Evolutionary conservation across 2,797 vertebrate species (phyloP).

Genomic region (Emys orbicularis): DNA sequence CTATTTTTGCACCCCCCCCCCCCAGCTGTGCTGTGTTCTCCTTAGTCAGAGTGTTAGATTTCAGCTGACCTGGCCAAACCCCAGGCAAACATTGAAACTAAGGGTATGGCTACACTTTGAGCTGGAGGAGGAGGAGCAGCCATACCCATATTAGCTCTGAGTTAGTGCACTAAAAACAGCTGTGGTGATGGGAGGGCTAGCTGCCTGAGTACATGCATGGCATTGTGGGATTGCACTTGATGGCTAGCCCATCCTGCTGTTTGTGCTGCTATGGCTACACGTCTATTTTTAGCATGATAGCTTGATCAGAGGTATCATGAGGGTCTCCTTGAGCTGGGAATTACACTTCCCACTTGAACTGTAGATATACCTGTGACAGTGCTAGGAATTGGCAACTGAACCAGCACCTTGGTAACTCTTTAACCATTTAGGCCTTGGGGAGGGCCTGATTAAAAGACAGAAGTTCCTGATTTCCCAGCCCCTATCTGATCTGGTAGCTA

Average conservation of each 20-base stretch:
- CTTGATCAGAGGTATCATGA: not conserved
- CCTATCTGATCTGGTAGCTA: too few relatives aligned
- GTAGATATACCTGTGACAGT: too few relatives aligned
- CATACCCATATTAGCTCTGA: not conserved
- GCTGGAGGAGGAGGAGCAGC: too few relatives aligned
- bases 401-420: not conserved
- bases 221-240: not conserved
- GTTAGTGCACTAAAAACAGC: not conserved
- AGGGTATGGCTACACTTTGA: not conserved
- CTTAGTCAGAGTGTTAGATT: not conserved
- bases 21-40: not conserved
- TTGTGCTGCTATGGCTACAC: too few relatives aligned
- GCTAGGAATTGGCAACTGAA: not conserved
- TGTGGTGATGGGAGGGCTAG: not conserved
- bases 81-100: not conserved
- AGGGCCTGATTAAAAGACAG: too few relatives aligned
- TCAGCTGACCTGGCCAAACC: not conserved
- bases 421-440: not conserved
- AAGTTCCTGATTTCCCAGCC: too few relatives aligned
- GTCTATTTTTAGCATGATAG: not conserved
- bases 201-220: not conserved
- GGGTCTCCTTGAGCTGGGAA: not conserved
- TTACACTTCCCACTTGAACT: not conserved
- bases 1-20: not conserved
- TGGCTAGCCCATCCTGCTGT: too few relatives aligned